Percentiles rank a stretch among this genome's conserved stretches.
These are phyloP conservation scores for Branchinecta lynchi DNA, from an alignment of 1,140 invertebrate genomes.

Conservation along the genomic window DNA sequence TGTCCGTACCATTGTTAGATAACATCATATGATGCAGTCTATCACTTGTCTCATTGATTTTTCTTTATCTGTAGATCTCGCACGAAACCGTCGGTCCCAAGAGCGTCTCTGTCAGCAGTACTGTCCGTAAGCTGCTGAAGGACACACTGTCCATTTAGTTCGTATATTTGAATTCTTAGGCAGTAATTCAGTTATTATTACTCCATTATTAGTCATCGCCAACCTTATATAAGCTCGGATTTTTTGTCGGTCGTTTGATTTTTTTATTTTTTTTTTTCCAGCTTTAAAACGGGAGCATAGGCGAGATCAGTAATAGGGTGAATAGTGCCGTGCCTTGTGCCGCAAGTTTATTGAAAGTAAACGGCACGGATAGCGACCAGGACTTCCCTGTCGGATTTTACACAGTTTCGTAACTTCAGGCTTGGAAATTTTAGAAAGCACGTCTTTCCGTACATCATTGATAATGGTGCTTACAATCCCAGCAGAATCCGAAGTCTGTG, in stretches of 20 bases:
- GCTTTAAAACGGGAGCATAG: not conserved
- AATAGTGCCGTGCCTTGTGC: not conserved
- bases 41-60: too few relatives aligned
- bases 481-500: too few relatives aligned
- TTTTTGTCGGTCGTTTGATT: not conserved
- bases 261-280: not conserved
- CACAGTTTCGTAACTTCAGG: too few relatives aligned
- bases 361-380: too few relatives aligned
- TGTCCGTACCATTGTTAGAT: too few relatives aligned
- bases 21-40: too few relatives aligned
- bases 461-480: too few relatives aligned
- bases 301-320: not conserved
- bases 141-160: slow-evolving; percentile 48
- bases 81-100: slow-evolving; percentile 55
- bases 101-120: slow-evolving; percentile 53
- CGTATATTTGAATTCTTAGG: not conserved
- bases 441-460: too few relatives aligned
- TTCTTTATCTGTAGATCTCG: slow-evolving; percentile 37
- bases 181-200: not conserved
- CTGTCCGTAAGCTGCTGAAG: slow-evolving; percentile 74
- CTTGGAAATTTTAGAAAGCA: too few relatives aligned
- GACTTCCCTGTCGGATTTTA: too few relatives aligned
- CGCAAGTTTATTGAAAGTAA: not conserved
- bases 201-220: not conserved
- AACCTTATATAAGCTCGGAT: not conserved